Evolutionary conservation across 2,113 vertebrate genomes (phyloP).

Genomic region (Dromas ardeola): DNA sequence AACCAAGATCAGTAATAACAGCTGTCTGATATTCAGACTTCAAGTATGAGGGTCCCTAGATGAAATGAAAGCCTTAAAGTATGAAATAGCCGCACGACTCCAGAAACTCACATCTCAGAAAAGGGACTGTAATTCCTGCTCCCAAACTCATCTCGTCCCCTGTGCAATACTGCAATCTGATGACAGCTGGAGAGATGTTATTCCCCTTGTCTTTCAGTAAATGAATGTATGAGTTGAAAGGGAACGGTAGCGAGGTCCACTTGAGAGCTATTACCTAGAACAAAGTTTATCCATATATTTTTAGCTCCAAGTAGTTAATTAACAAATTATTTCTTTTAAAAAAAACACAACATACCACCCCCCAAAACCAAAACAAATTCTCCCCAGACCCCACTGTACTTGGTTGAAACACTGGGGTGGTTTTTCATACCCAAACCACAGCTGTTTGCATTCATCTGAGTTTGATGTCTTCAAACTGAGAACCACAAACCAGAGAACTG

Average conservation of each 20-base stretch:
- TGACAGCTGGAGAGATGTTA: not conserved
- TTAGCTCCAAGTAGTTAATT: not conserved
- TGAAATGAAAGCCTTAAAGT: not conserved
- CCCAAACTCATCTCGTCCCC: rapidly evolving
- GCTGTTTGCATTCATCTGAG: not conserved
- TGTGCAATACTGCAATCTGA: not conserved
- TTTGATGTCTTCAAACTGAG: constrained; percentile 12
- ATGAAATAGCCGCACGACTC: not conserved
- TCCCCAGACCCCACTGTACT: not conserved
- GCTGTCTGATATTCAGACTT: not conserved
- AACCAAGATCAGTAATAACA: not conserved
- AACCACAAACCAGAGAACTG: not conserved
- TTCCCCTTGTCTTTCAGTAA: not conserved
- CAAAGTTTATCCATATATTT: not conserved
- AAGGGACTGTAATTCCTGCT: not conserved
- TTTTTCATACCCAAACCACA: not conserved
- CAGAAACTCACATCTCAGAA: not conserved
- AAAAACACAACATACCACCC: too few species aligned
- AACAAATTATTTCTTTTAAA: not conserved
- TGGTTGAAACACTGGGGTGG: not conserved
- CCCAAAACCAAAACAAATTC: not conserved
- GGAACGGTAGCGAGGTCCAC: not conserved
- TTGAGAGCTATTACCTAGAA: not conserved
- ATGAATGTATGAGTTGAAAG: not conserved
- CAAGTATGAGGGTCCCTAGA: not conserved